Percentiles rank a stretch among this genome's conserved stretches.
Conservation (phyloP, 2,888 invertebrate species). For the Drosophila mercatorum region DNA sequence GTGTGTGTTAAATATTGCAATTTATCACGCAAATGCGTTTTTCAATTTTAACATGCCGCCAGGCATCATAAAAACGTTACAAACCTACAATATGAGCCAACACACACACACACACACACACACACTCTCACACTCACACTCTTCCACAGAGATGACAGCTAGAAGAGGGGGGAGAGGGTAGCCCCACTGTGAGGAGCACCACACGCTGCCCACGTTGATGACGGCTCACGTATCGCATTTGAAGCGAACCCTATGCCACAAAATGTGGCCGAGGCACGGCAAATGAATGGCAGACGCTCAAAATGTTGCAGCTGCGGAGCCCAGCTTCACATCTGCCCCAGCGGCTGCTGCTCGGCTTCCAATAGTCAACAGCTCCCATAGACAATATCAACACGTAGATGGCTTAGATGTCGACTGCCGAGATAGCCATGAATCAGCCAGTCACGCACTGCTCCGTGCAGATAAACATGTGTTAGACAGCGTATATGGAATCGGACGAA, state of each 20-base stretch:
- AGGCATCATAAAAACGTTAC: constrained; percentile 83
- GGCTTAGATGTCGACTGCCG: not conserved
- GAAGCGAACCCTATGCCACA: constrained; percentile 15
- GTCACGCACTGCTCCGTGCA: not conserved
- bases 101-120: constrained; percentile 48
- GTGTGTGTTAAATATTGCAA: constrained; percentile 84
- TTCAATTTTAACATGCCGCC: constrained; percentile 84
- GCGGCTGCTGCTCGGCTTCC: constrained; percentile 13
- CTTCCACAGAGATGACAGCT: constrained; percentile 10
- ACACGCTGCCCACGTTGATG: constrained; percentile 58
- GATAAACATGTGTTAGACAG: not conserved
- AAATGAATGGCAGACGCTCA: constrained; percentile 30
- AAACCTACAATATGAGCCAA: constrained; percentile 76
- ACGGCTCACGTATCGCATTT: constrained; percentile 55
- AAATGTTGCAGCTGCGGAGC: constrained; percentile 14
- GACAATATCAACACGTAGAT: constrained; percentile 12
- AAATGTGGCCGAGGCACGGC: constrained; percentile 15
- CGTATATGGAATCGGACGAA: not conserved
- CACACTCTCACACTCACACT: constrained; percentile 11
- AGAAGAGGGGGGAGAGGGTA: not conserved
- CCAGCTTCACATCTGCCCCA: constrained; percentile 6
- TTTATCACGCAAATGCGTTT: constrained; percentile 85
- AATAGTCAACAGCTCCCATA: constrained; percentile 11
- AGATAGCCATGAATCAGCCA: constrained; percentile 5
- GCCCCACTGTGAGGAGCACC: constrained; percentile 38